Evolutionary conservation across 2,113 vertebrate species (phyloP).

Genomic region (Synchiropus splendidus): DNA sequence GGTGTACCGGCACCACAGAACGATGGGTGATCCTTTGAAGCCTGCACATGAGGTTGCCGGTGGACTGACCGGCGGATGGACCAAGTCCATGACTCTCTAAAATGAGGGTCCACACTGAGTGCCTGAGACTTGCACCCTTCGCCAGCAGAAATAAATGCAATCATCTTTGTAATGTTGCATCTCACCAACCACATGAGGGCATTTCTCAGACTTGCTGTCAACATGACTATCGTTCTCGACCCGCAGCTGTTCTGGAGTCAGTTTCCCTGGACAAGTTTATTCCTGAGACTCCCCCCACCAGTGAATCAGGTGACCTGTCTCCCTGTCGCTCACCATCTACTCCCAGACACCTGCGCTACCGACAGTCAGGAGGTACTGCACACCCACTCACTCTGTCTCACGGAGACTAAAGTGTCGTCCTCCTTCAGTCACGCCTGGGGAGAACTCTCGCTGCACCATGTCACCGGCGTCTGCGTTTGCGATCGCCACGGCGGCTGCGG

Average conservation of each 20-base stretch:
- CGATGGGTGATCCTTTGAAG: too few species aligned
- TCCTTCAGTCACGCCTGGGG: constrained; percentile 55
- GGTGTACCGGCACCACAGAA: too few species aligned
- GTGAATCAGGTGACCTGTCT: constrained; percentile 74
- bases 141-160: too few species aligned
- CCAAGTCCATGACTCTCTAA: too few species aligned
- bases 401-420: neutral
- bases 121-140: too few species aligned
- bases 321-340: constrained; percentile 83
- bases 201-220: too few species aligned
- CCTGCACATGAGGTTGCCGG: too few species aligned
- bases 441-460: constrained; percentile 77
- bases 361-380: constrained; percentile 75
- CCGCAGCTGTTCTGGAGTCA: constrained; percentile 77
- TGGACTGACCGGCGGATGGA: too few species aligned
- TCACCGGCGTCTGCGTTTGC: constrained; percentile 91
- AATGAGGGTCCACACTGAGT: too few species aligned
- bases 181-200: too few species aligned
- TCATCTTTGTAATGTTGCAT: too few species aligned
- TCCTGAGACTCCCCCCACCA: constrained; percentile 61
- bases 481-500: constrained; percentile 89
- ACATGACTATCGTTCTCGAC: neutral
- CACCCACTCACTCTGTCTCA: neutral
- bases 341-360: constrained; percentile 79
- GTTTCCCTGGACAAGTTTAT: constrained; percentile 79